These are phyloP conservation scores for Mesorhabditis sp. DNA, from an alignment of 2,888 invertebrate genomes.

Conservation along the genomic window DNA sequence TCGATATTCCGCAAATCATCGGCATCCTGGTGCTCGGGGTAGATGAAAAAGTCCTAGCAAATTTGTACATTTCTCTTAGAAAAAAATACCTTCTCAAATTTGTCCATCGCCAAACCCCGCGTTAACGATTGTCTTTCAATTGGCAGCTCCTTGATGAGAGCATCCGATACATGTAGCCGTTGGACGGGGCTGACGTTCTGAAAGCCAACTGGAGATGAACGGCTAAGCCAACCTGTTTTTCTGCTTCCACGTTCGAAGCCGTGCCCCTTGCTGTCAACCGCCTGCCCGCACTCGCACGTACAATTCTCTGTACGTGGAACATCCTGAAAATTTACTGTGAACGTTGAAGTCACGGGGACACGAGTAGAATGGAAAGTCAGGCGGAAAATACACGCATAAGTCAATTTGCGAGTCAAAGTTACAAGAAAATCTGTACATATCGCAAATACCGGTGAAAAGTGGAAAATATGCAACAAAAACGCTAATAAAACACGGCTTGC, in stretches of 20 bases:
- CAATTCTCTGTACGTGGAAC: too few relatives aligned
- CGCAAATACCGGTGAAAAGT: too few relatives aligned
- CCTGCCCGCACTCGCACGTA: background rate
- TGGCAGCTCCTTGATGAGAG: conserved; percentile 19
- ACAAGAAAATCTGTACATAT: too few relatives aligned
- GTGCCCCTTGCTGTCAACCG: background rate
- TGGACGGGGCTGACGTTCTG: background rate
- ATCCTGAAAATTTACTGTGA: too few relatives aligned
- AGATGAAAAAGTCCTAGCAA: conserved; percentile 57
- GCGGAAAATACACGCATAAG: background rate
- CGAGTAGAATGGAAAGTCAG: background rate
- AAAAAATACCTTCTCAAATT: conserved; percentile 50
- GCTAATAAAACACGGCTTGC: background rate
- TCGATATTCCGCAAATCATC: conserved; percentile 51
- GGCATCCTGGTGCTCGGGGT: conserved; percentile 53
- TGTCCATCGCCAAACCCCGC: conserved; percentile 50
- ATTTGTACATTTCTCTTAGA: background rate
- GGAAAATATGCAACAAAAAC: background rate
- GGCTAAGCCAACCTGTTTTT: background rate
- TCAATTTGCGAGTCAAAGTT: too few relatives aligned
- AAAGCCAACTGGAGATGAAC: background rate
- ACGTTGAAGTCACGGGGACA: too few relatives aligned
- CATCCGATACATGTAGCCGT: conserved; percentile 13
- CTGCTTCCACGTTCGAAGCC: background rate
- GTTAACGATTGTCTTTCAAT: conserved; percentile 49